phyloP scores from a whole-genome alignment of 2,888 invertebrate species.

The Brachylomia viminalis region DNA sequence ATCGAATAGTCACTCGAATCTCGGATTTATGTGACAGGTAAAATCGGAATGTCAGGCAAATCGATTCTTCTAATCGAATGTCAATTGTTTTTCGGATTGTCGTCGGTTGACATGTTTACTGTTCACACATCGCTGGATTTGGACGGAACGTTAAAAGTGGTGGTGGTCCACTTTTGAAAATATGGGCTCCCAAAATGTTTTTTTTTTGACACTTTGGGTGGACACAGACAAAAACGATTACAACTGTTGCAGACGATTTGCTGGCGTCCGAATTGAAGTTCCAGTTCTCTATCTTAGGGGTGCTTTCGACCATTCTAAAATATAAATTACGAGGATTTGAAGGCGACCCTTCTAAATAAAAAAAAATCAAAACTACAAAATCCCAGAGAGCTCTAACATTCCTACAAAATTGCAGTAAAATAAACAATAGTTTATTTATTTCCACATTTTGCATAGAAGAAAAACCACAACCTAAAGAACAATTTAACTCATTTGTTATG shows the following conservation, averaged over 20 bases:
- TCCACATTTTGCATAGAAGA: not conserved
- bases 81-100: constrained; percentile 15
- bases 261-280: not conserved
- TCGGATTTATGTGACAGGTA: constrained; percentile 1
- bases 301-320: not conserved
- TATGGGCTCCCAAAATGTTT: not conserved
- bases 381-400: not conserved
- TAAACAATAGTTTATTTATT: not conserved
- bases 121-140: not conserved
- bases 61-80: constrained; percentile 6
- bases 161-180: not conserved
- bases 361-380: not conserved
- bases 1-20: not conserved
- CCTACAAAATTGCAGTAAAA: not conserved
- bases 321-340: not conserved
- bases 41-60: not conserved
- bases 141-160: not conserved
- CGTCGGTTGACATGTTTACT: constrained; percentile 5
- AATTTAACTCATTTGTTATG: not conserved
- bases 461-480: constrained; percentile 5
- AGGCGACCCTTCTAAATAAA: no score
- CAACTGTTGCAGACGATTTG: not conserved
- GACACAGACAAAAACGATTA: constrained; percentile 6
- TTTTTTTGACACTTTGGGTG: not conserved
- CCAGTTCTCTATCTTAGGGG: not conserved